These are phyloP conservation scores for Cyanistes caeruleus DNA, from an alignment of 2,113 vertebrate species.

Conservation along the genomic window DNA sequence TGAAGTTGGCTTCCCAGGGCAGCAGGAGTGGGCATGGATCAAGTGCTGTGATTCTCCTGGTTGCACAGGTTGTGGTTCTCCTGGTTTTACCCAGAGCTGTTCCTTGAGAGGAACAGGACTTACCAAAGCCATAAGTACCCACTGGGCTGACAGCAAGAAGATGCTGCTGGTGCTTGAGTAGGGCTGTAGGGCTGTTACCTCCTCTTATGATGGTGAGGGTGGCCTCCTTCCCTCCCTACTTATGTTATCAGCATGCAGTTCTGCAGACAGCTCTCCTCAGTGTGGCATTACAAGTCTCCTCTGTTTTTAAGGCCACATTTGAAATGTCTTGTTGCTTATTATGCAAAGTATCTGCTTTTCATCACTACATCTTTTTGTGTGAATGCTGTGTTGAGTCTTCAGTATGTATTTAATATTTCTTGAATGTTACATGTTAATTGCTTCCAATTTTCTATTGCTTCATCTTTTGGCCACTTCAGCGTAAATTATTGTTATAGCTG, in stretches of 20 bases:
- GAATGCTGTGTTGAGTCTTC: neutral
- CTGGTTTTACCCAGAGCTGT: neutral
- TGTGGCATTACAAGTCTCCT: neutral
- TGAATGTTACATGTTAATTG: slow-evolving; percentile 28
- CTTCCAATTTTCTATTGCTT: slow-evolving; percentile 39
- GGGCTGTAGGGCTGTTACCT: neutral
- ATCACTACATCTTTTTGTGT: neutral
- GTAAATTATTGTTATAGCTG: slow-evolving; percentile 22
- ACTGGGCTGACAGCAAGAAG: neutral
- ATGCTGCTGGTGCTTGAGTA: neutral
- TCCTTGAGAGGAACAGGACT: neutral
- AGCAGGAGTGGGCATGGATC: accelerated
- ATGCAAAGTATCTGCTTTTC: neutral
- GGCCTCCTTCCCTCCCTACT: neutral
- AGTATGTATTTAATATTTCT: neutral
- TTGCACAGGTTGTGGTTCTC: neutral
- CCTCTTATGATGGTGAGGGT: neutral
- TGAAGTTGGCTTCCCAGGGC: neutral
- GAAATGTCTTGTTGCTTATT: neutral
- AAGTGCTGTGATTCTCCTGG: neutral
- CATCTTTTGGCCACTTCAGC: slow-evolving; percentile 17
- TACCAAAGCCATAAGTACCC: accelerated
- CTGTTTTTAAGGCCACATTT: neutral
- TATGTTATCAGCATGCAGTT: accelerated
- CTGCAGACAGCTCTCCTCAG: neutral